A percentile compares a stretch with the other conserved stretches of the same genome.
Evolutionary conservation across 2,113 vertebrate genomes (phyloP).

Genomic region (Oryzias celebensis): DNA sequence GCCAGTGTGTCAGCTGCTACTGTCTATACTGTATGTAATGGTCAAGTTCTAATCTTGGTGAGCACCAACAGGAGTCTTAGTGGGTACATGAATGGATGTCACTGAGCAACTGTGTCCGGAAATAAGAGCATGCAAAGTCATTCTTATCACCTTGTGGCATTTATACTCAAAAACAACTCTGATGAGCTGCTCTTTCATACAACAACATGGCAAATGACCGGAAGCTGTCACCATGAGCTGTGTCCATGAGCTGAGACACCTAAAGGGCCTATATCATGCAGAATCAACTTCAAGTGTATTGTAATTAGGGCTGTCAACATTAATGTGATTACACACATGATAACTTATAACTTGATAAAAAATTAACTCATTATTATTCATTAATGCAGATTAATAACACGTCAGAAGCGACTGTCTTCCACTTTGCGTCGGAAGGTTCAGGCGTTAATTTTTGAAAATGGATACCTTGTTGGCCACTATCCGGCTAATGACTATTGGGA

Average conservation of each 20-base stretch:
- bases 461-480: no score
- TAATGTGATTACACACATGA: no score
- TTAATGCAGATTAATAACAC: no score
- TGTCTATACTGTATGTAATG: constrained; percentile 34
- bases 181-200: background rate
- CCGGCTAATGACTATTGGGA: no score
- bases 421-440: no score
- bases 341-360: no score
- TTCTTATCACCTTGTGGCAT: constrained; percentile 24
- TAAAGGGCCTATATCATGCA: background rate
- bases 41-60: constrained; percentile 16
- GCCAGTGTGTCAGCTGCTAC: constrained; percentile 17
- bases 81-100: constrained; percentile 29
- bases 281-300: no score
- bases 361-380: no score
- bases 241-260: constrained; percentile 24
- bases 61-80: background rate
- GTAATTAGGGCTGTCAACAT: no score
- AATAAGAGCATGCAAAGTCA: constrained; percentile 49
- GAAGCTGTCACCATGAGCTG: background rate
- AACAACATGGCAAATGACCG: background rate
- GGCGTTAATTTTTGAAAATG: no score
- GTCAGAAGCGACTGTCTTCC: no score
- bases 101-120: constrained; percentile 30
- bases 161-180: constrained; percentile 17